Base-by-base conservation (phyloP, 2,888 invertebrate species). In the Choristoneura rosaceana region DNA sequence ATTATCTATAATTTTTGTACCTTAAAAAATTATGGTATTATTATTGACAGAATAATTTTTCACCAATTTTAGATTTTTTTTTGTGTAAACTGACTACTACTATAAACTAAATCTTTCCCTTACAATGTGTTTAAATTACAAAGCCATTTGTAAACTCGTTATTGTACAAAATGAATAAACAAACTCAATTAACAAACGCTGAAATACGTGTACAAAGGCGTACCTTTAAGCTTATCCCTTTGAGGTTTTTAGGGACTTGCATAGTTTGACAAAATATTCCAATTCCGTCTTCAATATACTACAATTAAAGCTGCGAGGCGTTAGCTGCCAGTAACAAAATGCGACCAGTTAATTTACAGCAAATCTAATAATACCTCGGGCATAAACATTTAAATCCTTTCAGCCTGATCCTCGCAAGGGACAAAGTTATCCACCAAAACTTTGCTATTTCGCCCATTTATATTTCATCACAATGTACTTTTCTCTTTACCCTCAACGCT, bases 381-480 rank as follows among this genome's bases (percentile, higher is more conserved):
- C 47, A 45, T 45, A 45, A 63, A 71, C 68, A 69, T 70, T 74
- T 59, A 60, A 74, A 74, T 60, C 74, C 70, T 74, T 61, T 74
- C 68, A 71, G 63, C 14, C 62, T 58, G 17, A 52, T 47, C 17
- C 52, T 33, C 15, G 47, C 62, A 55, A 47, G 62, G 43, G 60
- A 45, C 52, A 70, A 70, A 74, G 70, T 58, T 41, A 17, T 60
- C 45, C 47, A 66, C 58, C 41, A 9, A 69, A 68, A 74, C 64
- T 71, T 74, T 71, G 45, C 15, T 60, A 68, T 41, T 65, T 69
- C 45, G 17, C 52, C 47, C 59, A 69, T 74, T 71, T 63, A 74
- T 66, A 62, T 69, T 69, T 55, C n/a, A 69, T 52, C 41, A 25
- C 14, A 50, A 41, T 41, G 33, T 68, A 68, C 59, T 59, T 58